Percentiles rank a stretch among this genome's conserved stretches.
These are phyloP conservation scores for Drosophila kepulauana DNA, from an alignment of 1,140 invertebrate species.

Conservation along the genomic window DNA sequence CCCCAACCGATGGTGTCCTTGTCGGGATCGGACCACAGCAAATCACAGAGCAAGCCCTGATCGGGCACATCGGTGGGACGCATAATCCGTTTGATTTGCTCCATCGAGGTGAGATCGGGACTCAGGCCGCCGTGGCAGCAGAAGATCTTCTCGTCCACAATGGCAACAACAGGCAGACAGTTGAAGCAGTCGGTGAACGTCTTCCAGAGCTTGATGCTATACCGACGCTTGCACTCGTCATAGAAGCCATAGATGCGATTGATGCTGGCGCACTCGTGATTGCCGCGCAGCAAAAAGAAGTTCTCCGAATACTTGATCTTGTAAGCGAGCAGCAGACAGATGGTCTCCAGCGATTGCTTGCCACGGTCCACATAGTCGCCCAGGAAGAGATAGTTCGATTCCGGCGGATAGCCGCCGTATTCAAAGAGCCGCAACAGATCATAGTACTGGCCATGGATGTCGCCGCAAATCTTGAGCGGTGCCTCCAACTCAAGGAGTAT, in stretches of 20 bases:
- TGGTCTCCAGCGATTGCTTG: conserved; percentile 95
- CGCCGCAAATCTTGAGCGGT: conserved; percentile 99
- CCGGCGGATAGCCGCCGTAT: conserved; percentile 99
- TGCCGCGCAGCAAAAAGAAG: conserved; percentile 93
- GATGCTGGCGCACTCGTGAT: conserved; percentile 95
- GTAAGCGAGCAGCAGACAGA: conserved; percentile 97
- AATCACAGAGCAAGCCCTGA: conserved; percentile 96
- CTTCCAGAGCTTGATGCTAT: conserved; percentile 99
- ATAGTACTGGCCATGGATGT: conserved; percentile 99
- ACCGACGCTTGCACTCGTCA: conserved; percentile 97
- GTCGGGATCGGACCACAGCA: conserved; percentile 99
- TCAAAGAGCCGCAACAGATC: conserved; percentile 99
- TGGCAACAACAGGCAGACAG: conserved; percentile 97
- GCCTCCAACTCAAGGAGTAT: conserved; percentile 99
- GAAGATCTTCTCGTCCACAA: conserved; percentile 99
- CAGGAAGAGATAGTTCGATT: conserved; percentile 99
- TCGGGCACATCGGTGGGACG: conserved; percentile 96
- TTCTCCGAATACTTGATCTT: conserved; percentile 97
- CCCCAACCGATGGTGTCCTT: conserved; percentile 96
- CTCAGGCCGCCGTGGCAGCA: conserved; percentile 97
- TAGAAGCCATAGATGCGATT: conserved; percentile 98
- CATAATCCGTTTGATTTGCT: conserved; percentile 95
- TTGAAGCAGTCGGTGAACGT: conserved; percentile 99
- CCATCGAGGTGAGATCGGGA: conserved; percentile 95
- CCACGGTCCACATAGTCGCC: conserved; percentile 94